Percentiles rank a stretch among this genome's conserved stretches.
phyloP scores from a whole-genome alignment of 2,888 invertebrate species.

The Leptopterna dolabrata region DNA sequence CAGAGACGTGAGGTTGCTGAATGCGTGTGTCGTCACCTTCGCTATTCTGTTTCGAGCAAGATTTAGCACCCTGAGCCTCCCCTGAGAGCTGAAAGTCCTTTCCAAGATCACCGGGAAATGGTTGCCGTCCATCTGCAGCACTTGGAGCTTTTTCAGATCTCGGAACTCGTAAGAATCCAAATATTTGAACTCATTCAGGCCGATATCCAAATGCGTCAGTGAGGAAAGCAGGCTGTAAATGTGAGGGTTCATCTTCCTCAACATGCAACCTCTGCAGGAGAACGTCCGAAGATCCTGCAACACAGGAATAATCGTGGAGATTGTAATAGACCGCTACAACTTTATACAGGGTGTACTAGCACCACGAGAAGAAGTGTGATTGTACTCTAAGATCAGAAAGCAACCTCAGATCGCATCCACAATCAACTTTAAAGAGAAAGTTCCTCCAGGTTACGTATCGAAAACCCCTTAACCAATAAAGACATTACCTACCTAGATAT shows the following conservation, averaged over 20 bases:
- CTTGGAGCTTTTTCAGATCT: conserved; percentile 75
- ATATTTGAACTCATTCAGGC: conserved; percentile 82
- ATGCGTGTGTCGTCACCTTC: conserved; percentile 77
- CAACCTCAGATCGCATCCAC: no score
- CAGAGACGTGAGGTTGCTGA: conserved; percentile 78
- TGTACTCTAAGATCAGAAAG: no score
- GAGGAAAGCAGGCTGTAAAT: conserved; percentile 81
- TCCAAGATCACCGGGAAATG: conserved; percentile 81
- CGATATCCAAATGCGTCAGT: conserved; percentile 80
- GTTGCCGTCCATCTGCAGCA: conserved; percentile 79
- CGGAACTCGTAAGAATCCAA: conserved; percentile 79
- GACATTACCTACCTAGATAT: no score
- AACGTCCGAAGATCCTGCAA: conserved; percentile 78
- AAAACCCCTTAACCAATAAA: no score
- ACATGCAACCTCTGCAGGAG: conserved; percentile 78
- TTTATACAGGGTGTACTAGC: no score
- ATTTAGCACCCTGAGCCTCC: conserved; percentile 70
- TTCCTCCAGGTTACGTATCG: no score
- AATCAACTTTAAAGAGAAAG: no score
- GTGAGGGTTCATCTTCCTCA: conserved; percentile 81
- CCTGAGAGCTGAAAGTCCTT: conserved; percentile 74
- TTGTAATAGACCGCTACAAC: not conserved
- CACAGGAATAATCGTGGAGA: conserved; percentile 49
- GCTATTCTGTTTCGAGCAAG: conserved; percentile 80
- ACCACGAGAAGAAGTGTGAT: no score